These are phyloP conservation scores for Mormyrus lacerda DNA, from an alignment of 2,113 vertebrate species.

Conservation along the genomic window DNA sequence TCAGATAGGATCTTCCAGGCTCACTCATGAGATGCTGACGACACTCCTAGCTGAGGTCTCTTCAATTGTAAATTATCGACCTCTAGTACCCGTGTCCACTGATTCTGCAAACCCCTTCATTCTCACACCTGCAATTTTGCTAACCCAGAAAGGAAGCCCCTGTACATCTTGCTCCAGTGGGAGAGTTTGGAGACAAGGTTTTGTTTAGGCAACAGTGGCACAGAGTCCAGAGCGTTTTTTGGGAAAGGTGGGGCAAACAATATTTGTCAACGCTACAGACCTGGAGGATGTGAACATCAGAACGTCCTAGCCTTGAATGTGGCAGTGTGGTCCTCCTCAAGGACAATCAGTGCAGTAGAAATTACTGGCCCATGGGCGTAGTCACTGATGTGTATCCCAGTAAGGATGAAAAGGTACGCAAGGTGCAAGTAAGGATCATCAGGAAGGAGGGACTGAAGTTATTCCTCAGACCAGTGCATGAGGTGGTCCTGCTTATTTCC, in stretches of 20 bases:
- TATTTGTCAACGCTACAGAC: not conserved
- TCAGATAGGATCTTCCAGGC: not conserved
- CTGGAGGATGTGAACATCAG: not conserved
- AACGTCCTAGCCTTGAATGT: not conserved
- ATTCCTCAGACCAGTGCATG: too few species aligned
- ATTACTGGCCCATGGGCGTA: not conserved
- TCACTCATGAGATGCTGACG: not conserved
- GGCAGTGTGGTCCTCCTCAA: not conserved
- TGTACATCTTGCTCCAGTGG: not conserved
- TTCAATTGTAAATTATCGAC: not conserved
- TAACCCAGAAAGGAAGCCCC: conserved; percentile 4
- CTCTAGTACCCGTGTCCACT: not conserved
- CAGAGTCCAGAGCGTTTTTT: not conserved
- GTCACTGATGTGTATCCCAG: not conserved
- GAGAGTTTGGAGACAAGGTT: not conserved
- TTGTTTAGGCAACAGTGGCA: not conserved
- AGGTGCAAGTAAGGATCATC: not conserved
- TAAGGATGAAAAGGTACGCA: not conserved
- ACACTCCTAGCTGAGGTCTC: not conserved
- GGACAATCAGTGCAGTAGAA: not conserved
- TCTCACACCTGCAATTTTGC: not conserved
- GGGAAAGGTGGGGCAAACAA: not conserved
- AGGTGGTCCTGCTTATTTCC: too few species aligned
- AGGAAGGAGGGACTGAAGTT: too few species aligned
- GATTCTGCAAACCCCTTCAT: not conserved